Percentiles rank a stretch among this genome's conserved stretches.
phyloP scores from a whole-genome alignment of 2,888 invertebrate genomes.

The Synanthedon myopaeformis region DNA sequence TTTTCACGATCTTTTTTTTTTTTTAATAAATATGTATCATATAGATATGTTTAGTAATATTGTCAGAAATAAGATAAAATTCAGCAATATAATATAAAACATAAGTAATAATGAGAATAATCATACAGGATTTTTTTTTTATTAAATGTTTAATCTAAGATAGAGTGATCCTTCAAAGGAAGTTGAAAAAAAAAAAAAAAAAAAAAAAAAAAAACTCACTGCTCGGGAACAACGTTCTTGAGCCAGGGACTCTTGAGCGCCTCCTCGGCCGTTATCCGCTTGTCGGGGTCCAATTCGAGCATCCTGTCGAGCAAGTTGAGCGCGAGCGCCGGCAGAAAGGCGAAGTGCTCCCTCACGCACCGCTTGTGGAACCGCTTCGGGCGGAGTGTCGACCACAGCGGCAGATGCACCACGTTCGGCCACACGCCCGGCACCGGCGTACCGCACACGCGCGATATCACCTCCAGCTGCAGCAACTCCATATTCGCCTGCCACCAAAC shows the following conservation, averaged over 20 bases:
- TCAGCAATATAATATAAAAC: no score
- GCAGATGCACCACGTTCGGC: constrained; percentile 95
- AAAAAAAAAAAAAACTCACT: constrained; percentile 81
- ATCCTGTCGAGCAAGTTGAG: constrained; percentile 94
- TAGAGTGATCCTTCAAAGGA: no score
- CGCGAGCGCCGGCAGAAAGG: constrained; percentile 89
- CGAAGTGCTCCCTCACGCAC: constrained; percentile 91
- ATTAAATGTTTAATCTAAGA: no score
- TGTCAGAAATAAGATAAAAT: no score
- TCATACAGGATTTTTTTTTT: no score
- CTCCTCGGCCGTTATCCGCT: constrained; percentile 92
- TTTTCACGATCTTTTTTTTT: no score
- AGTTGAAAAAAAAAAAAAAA: no score
- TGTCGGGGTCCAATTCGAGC: constrained; percentile 95
- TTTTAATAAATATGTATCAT: no score
- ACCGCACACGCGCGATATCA: constrained; percentile 94
- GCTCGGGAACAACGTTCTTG: constrained; percentile 88
- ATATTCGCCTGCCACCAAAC: constrained; percentile 78
- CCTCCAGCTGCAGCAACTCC: constrained; percentile 93
- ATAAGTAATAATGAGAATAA: no score
- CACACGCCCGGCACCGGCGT: constrained; percentile 96
- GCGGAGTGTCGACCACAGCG: constrained; percentile 90
- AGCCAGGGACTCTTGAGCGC: constrained; percentile 94
- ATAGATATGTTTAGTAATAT: no score
- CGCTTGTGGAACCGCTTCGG: constrained; percentile 92